Evolutionary conservation across 2,113 vertebrate species (phyloP).

Genomic region (Sterrhoptilus dennistouni): DNA sequence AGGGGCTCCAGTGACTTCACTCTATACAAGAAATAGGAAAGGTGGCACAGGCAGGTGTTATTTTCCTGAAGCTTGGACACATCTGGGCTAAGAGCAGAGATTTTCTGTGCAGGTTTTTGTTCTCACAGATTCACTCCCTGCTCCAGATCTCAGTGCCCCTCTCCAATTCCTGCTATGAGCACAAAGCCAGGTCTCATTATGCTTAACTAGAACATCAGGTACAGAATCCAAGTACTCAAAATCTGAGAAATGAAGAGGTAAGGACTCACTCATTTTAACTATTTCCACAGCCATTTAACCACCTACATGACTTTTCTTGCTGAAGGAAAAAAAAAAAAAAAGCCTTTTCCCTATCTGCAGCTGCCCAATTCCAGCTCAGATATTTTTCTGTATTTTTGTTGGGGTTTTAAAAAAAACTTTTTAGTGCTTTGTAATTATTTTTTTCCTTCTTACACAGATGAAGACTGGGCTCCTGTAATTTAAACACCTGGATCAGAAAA

Average conservation of each 20-base stretch:
- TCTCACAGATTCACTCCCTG: background rate
- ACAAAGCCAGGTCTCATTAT: background rate
- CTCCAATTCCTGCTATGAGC: background rate
- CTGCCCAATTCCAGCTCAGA: background rate
- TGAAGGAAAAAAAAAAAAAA: background rate
- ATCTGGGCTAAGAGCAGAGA: background rate
- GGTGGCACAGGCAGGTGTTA: background rate
- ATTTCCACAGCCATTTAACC: background rate
- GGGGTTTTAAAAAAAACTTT: rapidly evolving
- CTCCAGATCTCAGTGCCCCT: background rate
- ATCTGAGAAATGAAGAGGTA: background rate
- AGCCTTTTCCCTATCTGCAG: background rate
- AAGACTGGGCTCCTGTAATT: background rate
- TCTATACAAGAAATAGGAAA: rapidly evolving
- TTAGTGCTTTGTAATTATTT: background rate
- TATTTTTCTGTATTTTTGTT: background rate
- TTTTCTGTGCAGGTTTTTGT: background rate
- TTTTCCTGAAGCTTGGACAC: background rate
- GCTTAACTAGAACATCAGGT: background rate
- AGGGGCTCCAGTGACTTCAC: background rate
- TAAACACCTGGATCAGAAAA: background rate
- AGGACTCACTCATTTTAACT: background rate
- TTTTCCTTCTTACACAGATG: background rate
- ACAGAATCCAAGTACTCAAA: background rate
- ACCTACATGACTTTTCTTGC: background rate